phyloP scores from a whole-genome alignment of 2,113 vertebrate genomes.

The Chaetodon auriga region DNA sequence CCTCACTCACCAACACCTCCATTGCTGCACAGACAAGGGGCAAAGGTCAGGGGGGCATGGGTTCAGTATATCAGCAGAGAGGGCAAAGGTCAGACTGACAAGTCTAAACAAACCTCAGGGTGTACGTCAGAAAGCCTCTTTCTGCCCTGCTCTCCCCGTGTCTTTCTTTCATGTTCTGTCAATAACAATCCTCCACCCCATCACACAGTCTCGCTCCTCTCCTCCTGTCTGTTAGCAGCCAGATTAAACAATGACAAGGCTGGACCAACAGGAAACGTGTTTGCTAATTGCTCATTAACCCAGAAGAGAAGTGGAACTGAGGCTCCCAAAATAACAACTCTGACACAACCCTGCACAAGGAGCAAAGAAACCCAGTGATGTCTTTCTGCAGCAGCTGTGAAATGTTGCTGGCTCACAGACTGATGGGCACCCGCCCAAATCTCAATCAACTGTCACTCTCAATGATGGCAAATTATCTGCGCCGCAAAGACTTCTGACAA shows the following conservation, averaged over 20 bases:
- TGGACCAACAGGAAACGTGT: constrained; percentile 32
- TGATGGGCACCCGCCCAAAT: constrained; percentile 12
- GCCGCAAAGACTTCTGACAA: constrained; percentile 8
- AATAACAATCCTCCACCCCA: constrained; percentile 24
- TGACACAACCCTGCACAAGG: neutral
- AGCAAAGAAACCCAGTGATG: neutral
- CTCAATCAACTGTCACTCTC: constrained; percentile 29
- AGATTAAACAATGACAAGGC: constrained; percentile 69
- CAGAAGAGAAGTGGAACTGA: constrained; percentile 13
- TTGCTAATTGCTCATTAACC: constrained; percentile 57
- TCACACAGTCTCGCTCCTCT: constrained; percentile 4
- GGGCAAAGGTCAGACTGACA: constrained; percentile 61
- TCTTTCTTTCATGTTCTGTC: constrained; percentile 55
- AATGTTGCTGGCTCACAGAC: constrained; percentile 1
- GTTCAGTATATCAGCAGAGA: constrained; percentile 45
- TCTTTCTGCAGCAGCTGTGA: constrained; percentile 4
- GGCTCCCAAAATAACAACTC: constrained; percentile 9
- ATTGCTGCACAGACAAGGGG: constrained; percentile 83
- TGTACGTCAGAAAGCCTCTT: constrained; percentile 9
- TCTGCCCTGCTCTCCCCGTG: constrained; percentile 23
- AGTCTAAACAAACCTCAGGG: constrained; percentile 72
- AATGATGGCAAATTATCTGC: constrained; percentile 16
- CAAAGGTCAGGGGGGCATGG: constrained; percentile 49
- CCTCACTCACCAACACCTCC: constrained; percentile 94
- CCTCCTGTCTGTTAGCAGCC: constrained; percentile 5